Conservation (phyloP, 1,140 invertebrate genomes). For the Sesamia nonagrioides region DNA sequence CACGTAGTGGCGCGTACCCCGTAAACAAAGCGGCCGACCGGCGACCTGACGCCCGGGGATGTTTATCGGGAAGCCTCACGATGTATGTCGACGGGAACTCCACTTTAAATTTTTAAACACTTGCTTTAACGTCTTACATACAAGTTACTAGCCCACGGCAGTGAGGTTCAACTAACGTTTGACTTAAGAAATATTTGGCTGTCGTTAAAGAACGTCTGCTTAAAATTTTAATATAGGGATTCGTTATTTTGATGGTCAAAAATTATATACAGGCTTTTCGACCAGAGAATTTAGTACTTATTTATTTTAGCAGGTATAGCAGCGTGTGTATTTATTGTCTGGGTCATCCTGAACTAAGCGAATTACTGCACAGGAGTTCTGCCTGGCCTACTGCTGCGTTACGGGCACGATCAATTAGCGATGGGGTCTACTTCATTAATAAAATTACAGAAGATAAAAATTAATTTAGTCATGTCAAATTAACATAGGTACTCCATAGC, state of each 20-base stretch:
- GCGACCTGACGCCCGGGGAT: slow-evolving; percentile 67
- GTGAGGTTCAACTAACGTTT: slow-evolving; percentile 37
- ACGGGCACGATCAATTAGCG: too few species aligned
- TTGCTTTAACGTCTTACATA: slow-evolving; percentile 51
- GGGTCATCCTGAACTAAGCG: too few species aligned
- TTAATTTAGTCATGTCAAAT: too few species aligned
- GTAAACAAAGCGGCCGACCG: slow-evolving; percentile 65
- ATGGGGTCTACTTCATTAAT: too few species aligned
- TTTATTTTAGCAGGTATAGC: background rate
- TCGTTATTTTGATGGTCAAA: too few species aligned
- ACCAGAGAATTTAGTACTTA: background rate
- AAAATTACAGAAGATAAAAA: too few species aligned
- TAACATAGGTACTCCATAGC: too few species aligned
- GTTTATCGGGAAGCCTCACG: slow-evolving; percentile 69
- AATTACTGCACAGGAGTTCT: too few species aligned
- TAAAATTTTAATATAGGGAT: background rate
- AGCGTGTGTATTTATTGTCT: background rate
- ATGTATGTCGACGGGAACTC: slow-evolving; percentile 65
- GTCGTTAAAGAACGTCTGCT: background rate
- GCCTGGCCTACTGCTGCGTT: too few species aligned
- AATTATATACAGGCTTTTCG: too few species aligned
- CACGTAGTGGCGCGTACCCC: slow-evolving; percentile 57
- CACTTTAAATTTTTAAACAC: slow-evolving; percentile 77
- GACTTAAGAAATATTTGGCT: slow-evolving; percentile 23
- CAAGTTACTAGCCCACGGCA: slow-evolving; percentile 38